These are phyloP conservation scores for Rhizoglyphus robini DNA, from an alignment of 1,140 invertebrate genomes.

Conservation along the genomic window DNA sequence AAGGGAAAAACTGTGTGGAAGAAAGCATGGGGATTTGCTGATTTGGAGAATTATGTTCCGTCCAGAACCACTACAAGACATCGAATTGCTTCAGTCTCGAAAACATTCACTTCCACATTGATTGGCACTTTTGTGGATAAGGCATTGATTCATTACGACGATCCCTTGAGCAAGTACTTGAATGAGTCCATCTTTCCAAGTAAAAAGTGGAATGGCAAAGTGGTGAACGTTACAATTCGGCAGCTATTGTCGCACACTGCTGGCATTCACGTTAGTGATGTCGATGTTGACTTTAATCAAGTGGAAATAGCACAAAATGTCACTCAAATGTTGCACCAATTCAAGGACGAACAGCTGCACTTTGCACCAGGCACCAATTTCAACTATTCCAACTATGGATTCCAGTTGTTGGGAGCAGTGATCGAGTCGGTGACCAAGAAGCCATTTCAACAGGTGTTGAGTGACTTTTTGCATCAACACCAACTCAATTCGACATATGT, in stretches of 20 bases:
- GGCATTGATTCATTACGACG: constrained; percentile 40
- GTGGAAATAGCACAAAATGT: neutral
- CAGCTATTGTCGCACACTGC: constrained; percentile 1
- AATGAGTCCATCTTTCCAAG: constrained; percentile 8
- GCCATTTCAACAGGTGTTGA: constrained; percentile 2
- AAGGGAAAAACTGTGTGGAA: no score
- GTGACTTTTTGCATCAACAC: neutral
- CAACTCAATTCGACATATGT: neutral
- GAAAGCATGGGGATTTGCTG: no score
- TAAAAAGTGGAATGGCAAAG: constrained; percentile 3
- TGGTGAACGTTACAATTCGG: neutral
- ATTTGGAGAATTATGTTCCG: neutral
- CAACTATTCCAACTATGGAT: constrained; percentile 22
- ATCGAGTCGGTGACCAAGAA: constrained; percentile 18
- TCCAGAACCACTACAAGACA: neutral
- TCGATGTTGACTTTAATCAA: neutral
- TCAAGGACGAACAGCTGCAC: constrained; percentile 8
- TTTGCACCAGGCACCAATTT: constrained; percentile 17
- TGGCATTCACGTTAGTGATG: neutral
- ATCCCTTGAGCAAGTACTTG: neutral
- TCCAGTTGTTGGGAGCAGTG: constrained; percentile 3
- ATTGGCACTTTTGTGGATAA: constrained; percentile 43
- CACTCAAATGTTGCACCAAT: neutral
- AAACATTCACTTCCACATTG: constrained; percentile 43
- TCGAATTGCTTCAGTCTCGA: constrained; percentile 49